Conservation (phyloP, 2,113 vertebrate species). For the Tragulus kanchil region DNA sequence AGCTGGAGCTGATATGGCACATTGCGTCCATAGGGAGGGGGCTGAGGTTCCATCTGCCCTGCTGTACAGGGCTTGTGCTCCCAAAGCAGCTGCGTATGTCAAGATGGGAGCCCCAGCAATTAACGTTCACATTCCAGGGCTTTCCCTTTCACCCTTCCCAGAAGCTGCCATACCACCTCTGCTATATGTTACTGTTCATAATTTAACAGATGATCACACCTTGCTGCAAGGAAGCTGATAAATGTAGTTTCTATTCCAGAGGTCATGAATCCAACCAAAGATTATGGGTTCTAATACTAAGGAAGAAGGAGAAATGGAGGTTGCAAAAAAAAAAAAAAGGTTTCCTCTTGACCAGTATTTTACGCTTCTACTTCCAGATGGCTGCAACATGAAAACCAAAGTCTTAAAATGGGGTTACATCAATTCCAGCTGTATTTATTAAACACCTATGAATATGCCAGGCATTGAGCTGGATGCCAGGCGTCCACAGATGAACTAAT, state of each 20-base stretch:
- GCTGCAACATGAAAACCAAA: conserved; percentile 18
- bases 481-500: neutral
- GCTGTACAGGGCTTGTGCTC: neutral
- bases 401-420: conserved; percentile 30
- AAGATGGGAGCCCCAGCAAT: neutral
- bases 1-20: neutral
- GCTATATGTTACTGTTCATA: neutral
- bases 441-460: conserved; percentile 43
- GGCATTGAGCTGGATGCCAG: conserved; percentile 16
- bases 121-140: neutral
- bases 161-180: neutral
- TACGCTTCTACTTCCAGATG: conserved; percentile 35
- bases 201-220: neutral
- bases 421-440: conserved; percentile 22
- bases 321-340: neutral
- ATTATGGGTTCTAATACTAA: neutral
- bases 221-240: neutral
- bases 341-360: neutral
- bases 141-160: neutral
- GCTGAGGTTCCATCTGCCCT: neutral
- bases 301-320: neutral
- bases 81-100: neutral
- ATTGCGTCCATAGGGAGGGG: neutral
- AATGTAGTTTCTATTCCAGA: neutral
- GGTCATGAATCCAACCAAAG: neutral